Evolutionary conservation across 1,140 invertebrate genomes (phyloP).

Genomic region (Spodoptera frugiperda): DNA sequence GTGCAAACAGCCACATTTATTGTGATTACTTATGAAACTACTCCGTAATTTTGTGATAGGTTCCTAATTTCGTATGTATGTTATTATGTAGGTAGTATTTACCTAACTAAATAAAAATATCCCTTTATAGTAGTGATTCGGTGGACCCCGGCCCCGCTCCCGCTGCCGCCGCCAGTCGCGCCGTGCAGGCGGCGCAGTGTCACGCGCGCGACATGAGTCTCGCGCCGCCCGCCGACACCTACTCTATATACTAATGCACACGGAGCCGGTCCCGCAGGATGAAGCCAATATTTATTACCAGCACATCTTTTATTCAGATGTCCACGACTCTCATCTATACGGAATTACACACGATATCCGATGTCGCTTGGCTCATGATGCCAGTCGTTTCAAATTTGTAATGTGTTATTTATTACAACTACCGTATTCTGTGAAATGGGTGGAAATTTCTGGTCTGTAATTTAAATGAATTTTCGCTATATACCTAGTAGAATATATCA

Average conservation of each 20-base stretch:
- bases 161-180: not conserved
- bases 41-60: too few species aligned
- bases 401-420: not conserved
- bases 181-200: not conserved
- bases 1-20: too few species aligned
- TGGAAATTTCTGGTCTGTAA: too few species aligned
- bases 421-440: too few species aligned
- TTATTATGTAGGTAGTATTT: too few species aligned
- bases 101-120: too few species aligned
- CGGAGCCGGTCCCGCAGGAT: conserved; percentile 8
- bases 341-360: not conserved
- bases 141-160: not conserved
- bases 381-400: not conserved
- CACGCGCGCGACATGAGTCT: conserved; percentile 9
- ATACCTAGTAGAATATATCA: too few species aligned
- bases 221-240: conserved; percentile 3
- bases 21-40: too few species aligned
- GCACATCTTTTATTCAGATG: conserved; percentile 24
- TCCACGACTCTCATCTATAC: not conserved
- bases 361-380: not conserved
- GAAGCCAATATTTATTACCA: conserved; percentile 25
- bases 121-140: too few species aligned
- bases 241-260: conserved; percentile 34
- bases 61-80: too few species aligned
- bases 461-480: too few species aligned